Percentiles rank a stretch among this genome's conserved stretches.
phyloP scores from a whole-genome alignment of 2,113 vertebrate species.

The Psittacus erithacus region DNA sequence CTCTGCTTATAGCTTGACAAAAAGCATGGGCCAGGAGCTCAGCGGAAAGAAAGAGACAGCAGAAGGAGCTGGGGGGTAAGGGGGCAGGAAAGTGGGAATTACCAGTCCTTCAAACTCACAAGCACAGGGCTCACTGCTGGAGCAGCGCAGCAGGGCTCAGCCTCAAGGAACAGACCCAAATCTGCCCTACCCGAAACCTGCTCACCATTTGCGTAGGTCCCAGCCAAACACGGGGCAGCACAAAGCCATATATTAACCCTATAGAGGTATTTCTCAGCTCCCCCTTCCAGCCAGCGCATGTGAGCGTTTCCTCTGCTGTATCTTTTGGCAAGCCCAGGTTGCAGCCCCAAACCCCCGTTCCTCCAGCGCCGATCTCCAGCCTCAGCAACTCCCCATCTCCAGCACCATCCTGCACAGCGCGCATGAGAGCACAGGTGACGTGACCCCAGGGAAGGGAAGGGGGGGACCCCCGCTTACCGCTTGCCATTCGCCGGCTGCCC shows the following conservation, averaged over 20 bases:
- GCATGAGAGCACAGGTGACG: background rate
- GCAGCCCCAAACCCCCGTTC: background rate
- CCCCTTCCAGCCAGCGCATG: background rate
- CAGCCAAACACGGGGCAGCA: constrained; percentile 9
- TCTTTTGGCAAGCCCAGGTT: background rate
- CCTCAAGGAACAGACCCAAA: background rate
- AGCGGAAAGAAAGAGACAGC: background rate
- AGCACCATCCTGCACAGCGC: background rate
- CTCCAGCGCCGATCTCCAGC: background rate
- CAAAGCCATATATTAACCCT: background rate
- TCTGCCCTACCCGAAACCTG: background rate
- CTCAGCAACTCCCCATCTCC: background rate
- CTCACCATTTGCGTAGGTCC: constrained; percentile 4
- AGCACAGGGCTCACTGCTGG: background rate
- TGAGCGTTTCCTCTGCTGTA: fast-evolving
- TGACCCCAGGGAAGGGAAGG: background rate
- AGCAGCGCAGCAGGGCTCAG: background rate
- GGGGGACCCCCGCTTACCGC: constrained; percentile 76
- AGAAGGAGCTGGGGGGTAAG: background rate
- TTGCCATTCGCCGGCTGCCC: constrained; percentile 87
- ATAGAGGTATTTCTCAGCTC: background rate
- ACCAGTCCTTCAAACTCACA: background rate
- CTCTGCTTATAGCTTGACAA: fast-evolving
- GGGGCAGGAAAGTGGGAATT: background rate
- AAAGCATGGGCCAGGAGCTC: fast-evolving